Conservation (phyloP, 2,113 vertebrate species). For the Ptyas mucosa region DNA sequence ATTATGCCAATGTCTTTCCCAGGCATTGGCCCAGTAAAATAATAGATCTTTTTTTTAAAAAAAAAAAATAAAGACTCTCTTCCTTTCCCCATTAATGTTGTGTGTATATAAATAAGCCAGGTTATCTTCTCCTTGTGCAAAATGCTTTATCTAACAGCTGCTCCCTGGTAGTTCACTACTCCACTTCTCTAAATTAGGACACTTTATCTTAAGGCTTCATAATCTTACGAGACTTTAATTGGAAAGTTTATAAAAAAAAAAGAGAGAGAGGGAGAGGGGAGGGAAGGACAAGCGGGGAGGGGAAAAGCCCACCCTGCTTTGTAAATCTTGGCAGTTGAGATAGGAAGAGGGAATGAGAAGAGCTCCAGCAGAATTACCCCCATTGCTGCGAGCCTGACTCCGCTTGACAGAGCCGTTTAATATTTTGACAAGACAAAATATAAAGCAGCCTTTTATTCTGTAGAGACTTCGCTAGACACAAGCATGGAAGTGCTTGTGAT, state of each 20-base stretch:
- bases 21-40: constrained; percentile 58
- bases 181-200: constrained; percentile 77
- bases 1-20: constrained; percentile 61
- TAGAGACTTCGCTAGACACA: constrained; percentile 90
- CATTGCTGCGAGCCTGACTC: constrained; percentile 81
- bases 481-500: constrained; percentile 93
- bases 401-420: constrained; percentile 92
- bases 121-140: constrained; percentile 74
- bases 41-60: constrained; percentile 53
- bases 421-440: constrained; percentile 98
- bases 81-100: constrained; percentile 64
- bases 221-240: constrained; percentile 84
- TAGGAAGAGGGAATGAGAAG: constrained; percentile 77
- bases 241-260: constrained; percentile 77
- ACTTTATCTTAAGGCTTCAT: constrained; percentile 84
- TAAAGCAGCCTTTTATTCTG: constrained; percentile 97
- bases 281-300: constrained; percentile 20
- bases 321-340: constrained; percentile 78
- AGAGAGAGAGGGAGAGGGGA: too few relatives aligned
- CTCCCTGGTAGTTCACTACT: constrained; percentile 69
- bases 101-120: constrained; percentile 78
- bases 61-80: constrained; percentile 47
- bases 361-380: constrained; percentile 79
- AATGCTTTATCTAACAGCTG: constrained; percentile 76
- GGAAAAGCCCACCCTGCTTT: constrained; percentile 64